Conservation (phyloP, 1,140 invertebrate genomes). For the Drosophila melanica region DNA sequence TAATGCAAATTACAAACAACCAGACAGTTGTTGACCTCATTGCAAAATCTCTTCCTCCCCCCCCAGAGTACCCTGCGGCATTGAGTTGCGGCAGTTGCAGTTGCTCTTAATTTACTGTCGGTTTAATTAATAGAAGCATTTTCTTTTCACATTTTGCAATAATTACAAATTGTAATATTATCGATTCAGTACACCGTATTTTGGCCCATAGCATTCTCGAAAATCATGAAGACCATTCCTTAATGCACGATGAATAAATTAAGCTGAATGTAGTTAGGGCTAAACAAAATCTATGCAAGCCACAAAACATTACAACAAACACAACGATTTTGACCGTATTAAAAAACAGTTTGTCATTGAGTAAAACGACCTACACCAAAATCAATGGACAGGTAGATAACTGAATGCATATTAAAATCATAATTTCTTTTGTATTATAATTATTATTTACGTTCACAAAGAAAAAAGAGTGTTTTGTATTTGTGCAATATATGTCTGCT, state of each 20-base stretch:
- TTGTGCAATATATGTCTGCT: no score
- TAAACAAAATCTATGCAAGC: no score
- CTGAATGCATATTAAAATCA: no score
- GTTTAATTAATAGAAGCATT: conserved; percentile 53
- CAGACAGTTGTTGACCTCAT: conserved; percentile 61
- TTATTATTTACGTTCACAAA: no score
- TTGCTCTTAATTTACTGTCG: conserved; percentile 52
- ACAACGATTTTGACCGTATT: no score
- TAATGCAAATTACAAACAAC: conserved; percentile 64
- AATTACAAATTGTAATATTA: conserved; percentile 56
- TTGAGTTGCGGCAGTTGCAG: conserved; percentile 23
- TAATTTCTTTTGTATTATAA: no score
- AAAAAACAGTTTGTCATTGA: no score
- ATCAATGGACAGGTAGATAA: no score
- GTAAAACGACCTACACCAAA: no score
- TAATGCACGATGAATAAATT: neutral
- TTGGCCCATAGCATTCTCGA: neutral
- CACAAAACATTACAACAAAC: no score
- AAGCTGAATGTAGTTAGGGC: neutral
- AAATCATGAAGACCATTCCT: neutral
- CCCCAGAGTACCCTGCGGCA: conserved; percentile 7
- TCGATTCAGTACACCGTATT: conserved; percentile 37
- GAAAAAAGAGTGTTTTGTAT: no score
- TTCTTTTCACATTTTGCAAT: conserved; percentile 27
- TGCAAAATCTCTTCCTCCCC: conserved; percentile 37